Base-by-base conservation (phyloP, 2,888 invertebrate genomes). In the Synergus umbraculus region DNA sequence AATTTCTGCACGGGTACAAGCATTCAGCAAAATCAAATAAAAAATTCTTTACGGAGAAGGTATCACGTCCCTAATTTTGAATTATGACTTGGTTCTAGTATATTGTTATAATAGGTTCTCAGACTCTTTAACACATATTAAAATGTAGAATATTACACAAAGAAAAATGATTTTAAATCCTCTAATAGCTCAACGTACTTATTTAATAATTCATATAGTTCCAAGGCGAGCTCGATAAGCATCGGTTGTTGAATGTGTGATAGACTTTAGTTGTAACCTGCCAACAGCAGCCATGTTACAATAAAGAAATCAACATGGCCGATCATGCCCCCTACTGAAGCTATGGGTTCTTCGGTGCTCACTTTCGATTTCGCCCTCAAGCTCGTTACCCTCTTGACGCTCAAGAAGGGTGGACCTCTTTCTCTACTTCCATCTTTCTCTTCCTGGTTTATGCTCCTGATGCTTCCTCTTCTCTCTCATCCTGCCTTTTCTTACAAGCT, bases 251-350 rank as follows among this genome's bases (percentile, higher is more conserved):
- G 87, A 87, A 87, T 83, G 88, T 86, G 86, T 86, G 85, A 88
- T 87, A 86, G 86, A 88, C 86, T 89, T 73, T 87, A 86, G 80
- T 79, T 87, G 87, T 80, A 81, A 86, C 82, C 85, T 90, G 91
- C 90, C 90, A 91, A 87, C 90, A 90, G 91, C 92, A 91, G 91
- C 91, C 91, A 90, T 91, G 88, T 88, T 90, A 90, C 88, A 89
- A 91, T 90, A 90, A 90, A 91, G 91, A 91, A 91, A 91, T 91
- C 90, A 92, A 91, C 91, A 92, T 92, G 92, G 92, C 92, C 89
- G 91, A 87, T 86, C 79, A 76, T 85, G 83, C 87, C 87, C 88
- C 76, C 80, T 82, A 81, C 82, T 81, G 73, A 54, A 78, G 78
- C 76, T 69, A 78, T 60, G 65, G 80, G 78, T 83, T 83, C 78